phyloP scores from a whole-genome alignment of 2,888 invertebrate species.

The Axea sp. region DNA sequence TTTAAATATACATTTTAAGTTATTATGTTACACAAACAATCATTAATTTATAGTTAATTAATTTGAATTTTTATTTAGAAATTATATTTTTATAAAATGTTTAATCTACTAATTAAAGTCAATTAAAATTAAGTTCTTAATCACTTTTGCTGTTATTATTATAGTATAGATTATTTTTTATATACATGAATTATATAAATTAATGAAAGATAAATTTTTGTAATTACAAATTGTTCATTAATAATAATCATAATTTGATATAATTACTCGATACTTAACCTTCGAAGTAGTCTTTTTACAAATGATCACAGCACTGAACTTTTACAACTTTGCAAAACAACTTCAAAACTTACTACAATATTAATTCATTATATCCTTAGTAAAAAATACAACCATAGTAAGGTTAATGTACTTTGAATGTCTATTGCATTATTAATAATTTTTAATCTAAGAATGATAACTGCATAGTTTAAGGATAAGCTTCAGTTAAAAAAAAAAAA shows the following conservation, averaged over 20 bases:
- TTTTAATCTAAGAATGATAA: slow-evolving; percentile 4
- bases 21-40: no score
- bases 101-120: no score
- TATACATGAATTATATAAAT: no score
- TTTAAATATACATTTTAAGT: no score
- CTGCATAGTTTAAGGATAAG: neutral
- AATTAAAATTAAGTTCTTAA: no score
- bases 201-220: neutral
- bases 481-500: no score
- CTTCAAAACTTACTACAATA: neutral
- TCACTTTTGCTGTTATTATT: no score
- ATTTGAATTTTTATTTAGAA: no score
- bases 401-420: slow-evolving; percentile 12
- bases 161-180: no score
- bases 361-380: slow-evolving; percentile 20
- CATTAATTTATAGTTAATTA: no score
- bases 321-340: neutral
- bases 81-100: no score
- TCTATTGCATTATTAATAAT: slow-evolving; percentile 22
- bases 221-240: no score
- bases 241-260: neutral
- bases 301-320: neutral
- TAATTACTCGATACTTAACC: neutral
- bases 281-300: neutral
- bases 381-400: slow-evolving; percentile 18